Base-by-base conservation (phyloP, 2,113 vertebrate species). In the Centrocercus urophasianus region DNA sequence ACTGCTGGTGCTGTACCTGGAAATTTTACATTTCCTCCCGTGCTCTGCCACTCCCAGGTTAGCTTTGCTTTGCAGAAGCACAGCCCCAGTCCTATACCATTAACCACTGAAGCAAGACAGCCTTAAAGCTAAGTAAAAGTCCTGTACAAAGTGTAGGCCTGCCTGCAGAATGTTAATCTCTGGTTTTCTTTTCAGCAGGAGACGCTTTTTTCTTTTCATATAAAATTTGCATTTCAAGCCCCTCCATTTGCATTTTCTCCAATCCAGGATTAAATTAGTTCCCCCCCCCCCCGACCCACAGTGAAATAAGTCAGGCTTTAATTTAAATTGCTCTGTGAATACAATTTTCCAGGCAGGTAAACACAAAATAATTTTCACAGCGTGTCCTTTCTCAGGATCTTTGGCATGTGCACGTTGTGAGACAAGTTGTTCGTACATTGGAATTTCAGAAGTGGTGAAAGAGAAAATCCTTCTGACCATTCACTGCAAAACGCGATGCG, bases 271-370 rank as follows among this genome's bases (percentile, higher is more conserved):
- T 96, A 93, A 96, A 95, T 96, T 93, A 95, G 93, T 70, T 52
- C 18, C 56, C 83, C 67, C 93, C 93, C 47, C 48, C 70, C 61
- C 38, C 9, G 38, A 20, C 96, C 90, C 95, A 20, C 82, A 95
- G 50, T 89, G 94, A 92, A 97, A 91, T 93, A 81, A 76, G 95
- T 77, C 90, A 95, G 88, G 92, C 94, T 98, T 97, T 97, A 96
- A 97, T 98, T 98, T 97, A 88, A 97, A 97, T 97, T 96, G 96
- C 88, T 63, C 14, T 67, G 83, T 97, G 96, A 96, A 95, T 96
- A 96, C 97, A 97, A 97, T 96, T 97, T 98, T 98, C 97, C 97
- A 97, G 97, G 96, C 97, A 98, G 97, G 96, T 97, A 97, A 98
- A 97, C 95, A 97, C 95, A 94, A 91, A 96, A 97, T 96, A 45